phyloP scores from a whole-genome alignment of 2,888 invertebrate genomes.

The Microctonus aethiopoides region DNA sequence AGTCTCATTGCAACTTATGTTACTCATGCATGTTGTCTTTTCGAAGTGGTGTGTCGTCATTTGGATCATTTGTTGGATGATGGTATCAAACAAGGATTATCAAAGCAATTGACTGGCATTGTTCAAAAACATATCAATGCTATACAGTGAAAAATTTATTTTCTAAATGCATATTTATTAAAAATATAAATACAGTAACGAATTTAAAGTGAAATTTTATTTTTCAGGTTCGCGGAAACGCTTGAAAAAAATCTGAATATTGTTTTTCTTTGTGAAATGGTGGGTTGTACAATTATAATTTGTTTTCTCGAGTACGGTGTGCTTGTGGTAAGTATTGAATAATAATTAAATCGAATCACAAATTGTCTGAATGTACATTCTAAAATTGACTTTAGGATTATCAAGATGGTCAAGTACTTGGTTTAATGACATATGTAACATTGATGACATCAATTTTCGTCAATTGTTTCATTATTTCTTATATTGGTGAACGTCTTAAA shows the following conservation, averaged over 20 bases:
- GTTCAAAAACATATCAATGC: slow-evolving; percentile 39
- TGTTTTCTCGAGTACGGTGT: slow-evolving; percentile 56
- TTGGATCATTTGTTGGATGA: slow-evolving; percentile 36
- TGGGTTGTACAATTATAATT: slow-evolving; percentile 54
- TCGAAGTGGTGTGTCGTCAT: slow-evolving; percentile 48
- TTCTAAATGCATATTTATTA: neutral
- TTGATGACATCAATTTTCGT: slow-evolving; percentile 55
- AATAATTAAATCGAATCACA: neutral
- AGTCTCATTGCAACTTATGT: slow-evolving; percentile 51
- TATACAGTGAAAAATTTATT: slow-evolving; percentile 33
- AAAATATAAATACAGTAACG: too few species aligned
- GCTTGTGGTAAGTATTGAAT: slow-evolving; percentile 41
- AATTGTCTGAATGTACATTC: neutral
- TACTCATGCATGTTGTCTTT: slow-evolving; percentile 53
- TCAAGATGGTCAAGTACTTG: slow-evolving; percentile 49
- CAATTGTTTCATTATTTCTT: slow-evolving; percentile 56
- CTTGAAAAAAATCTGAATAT: slow-evolving; percentile 55
- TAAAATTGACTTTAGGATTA: slow-evolving; percentile 47
- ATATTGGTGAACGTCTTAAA: slow-evolving; percentile 54
- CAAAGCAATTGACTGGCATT: slow-evolving; percentile 24
- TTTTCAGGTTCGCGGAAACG: slow-evolving; percentile 53
- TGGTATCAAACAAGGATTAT: slow-evolving; percentile 16
- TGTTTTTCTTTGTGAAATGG: slow-evolving; percentile 55
- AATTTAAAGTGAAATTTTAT: neutral
- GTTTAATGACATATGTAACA: slow-evolving; percentile 51